These are phyloP conservation scores for Ispidina lecontei DNA, from an alignment of 2,797 vertebrate species.

Conservation along the genomic window DNA sequence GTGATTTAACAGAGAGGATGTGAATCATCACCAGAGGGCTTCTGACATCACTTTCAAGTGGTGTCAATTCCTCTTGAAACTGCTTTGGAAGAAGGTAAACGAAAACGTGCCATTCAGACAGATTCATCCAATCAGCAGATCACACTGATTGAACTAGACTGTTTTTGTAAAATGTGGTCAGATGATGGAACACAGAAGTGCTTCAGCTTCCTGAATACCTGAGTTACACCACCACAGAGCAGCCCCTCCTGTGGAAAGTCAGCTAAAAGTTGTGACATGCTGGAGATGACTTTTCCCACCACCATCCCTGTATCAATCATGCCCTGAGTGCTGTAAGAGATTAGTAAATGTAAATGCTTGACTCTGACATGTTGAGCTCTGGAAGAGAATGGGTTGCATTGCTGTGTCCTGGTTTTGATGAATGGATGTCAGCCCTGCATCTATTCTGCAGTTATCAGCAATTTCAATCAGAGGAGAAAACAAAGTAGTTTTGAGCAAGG, in stretches of 20 bases:
- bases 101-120: background rate
- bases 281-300: background rate
- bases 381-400: background rate
- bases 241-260: background rate
- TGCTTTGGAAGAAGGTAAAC: background rate
- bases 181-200: background rate
- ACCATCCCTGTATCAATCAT: rapidly evolving
- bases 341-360: background rate
- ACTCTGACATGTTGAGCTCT: background rate
- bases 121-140: background rate
- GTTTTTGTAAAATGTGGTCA: background rate
- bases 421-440: background rate
- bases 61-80: background rate
- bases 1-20: background rate
- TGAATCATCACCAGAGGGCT: background rate
- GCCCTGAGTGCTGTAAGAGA: background rate
- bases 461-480: background rate
- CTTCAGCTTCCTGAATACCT: background rate
- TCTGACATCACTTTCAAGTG: background rate
- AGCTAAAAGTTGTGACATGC: background rate
- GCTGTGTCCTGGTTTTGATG: background rate
- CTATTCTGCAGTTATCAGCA: background rate
- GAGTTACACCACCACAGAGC: background rate
- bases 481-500: background rate
- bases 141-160: background rate